Evolutionary conservation across 2,888 invertebrate species (phyloP).

Genomic region (Pristionchus fissidentatus): DNA sequence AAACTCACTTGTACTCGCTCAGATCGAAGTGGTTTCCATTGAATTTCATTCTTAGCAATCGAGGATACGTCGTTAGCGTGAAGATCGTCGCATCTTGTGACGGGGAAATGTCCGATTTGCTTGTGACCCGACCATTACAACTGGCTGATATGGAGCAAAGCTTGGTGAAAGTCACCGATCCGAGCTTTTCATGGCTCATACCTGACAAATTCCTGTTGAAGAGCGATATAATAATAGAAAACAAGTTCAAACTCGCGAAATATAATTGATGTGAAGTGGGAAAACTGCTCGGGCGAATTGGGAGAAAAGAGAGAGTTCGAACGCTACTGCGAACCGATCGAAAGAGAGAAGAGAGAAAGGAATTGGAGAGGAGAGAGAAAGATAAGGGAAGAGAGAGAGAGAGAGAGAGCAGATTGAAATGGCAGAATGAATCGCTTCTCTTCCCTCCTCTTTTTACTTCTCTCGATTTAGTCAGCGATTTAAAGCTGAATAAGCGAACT

Average conservation of each 20-base stretch:
- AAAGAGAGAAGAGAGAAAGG: background rate
- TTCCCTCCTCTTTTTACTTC: background rate
- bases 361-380: background rate
- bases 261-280: background rate
- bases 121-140: background rate
- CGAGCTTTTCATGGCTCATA: background rate
- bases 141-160: background rate
- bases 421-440: slow-evolving; percentile 37
- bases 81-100: background rate
- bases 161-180: background rate
- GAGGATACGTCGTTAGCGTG: background rate
- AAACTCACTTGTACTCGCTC: slow-evolving; percentile 8
- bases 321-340: slow-evolving; percentile 3
- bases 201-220: background rate
- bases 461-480: slow-evolving; percentile 30
- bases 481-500: slow-evolving; percentile 9
- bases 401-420: slow-evolving; percentile 33
- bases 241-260: no score
- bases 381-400: background rate
- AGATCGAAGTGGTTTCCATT: slow-evolving; percentile 24
- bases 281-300: slow-evolving; percentile 24
- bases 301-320: slow-evolving; percentile 14
- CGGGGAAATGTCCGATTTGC: background rate
- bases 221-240: no score
- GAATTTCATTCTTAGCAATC: background rate